These are phyloP conservation scores for Venustaconcha ellipsiformis DNA, from an alignment of 1,140 invertebrate genomes.

Conservation along the genomic window DNA sequence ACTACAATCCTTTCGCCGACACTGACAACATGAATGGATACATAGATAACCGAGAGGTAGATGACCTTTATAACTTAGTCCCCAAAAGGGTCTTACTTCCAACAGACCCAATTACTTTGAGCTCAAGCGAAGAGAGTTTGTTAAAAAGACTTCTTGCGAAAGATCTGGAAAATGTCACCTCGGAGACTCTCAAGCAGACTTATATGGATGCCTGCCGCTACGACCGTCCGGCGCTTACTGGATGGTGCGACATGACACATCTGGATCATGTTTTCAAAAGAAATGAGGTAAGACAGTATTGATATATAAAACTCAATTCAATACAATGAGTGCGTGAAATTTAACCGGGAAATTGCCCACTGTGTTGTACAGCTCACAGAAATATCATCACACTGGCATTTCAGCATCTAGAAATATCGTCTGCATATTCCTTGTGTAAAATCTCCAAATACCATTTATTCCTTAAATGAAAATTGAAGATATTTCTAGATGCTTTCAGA, in stretches of 20 bases:
- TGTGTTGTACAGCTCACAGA: too few species aligned
- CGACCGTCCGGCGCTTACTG: constrained; percentile 2
- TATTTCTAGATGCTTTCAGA: too few species aligned
- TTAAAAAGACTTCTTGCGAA: background rate
- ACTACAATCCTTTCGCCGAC: constrained; percentile 1
- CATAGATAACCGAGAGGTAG: background rate
- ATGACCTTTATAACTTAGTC: constrained; percentile 19
- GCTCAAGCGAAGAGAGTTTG: background rate
- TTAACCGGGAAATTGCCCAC: too few species aligned
- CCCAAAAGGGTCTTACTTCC: constrained; percentile 25
- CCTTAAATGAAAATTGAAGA: too few species aligned
- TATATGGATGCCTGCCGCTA: constrained; percentile 2
- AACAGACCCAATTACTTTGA: constrained; percentile 20
- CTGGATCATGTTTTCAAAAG: background rate
- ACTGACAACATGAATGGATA: constrained; percentile 1
- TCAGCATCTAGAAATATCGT: too few species aligned
- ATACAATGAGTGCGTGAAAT: too few species aligned
- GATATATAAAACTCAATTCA: too few species aligned
- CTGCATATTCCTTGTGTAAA: too few species aligned
- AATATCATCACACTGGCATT: too few species aligned
- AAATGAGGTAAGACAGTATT: background rate
- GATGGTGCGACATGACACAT: constrained; percentile 12
- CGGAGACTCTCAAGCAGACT: constrained; percentile 4
- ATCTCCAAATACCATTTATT: too few species aligned
- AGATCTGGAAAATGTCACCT: background rate